A percentile compares a stretch with the other conserved stretches of the same genome.
Conservation (phyloP, 2,888 invertebrate genomes). For the Tryphoninae sp. region DNA sequence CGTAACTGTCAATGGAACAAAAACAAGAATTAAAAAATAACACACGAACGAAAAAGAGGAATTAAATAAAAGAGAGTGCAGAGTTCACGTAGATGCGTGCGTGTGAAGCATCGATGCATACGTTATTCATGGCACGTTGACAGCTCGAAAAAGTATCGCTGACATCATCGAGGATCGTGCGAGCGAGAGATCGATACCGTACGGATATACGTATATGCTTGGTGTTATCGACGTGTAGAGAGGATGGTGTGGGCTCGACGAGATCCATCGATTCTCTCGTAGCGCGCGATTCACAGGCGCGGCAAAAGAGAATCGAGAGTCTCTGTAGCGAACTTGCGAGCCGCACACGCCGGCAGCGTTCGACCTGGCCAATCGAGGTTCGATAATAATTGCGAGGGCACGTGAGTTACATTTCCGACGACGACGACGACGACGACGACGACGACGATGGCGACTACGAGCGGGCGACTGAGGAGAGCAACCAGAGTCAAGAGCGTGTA, state of each 20-base stretch:
- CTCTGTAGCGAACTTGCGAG: not conserved
- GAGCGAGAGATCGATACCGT: slow-evolving; percentile 33
- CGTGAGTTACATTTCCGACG: slow-evolving; percentile 61
- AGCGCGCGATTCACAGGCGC: slow-evolving; percentile 25
- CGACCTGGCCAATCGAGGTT: slow-evolving; percentile 49
- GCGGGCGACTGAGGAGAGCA: slow-evolving; percentile 13
- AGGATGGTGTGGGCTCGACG: slow-evolving; percentile 33
- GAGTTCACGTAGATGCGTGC: slow-evolving; percentile 5
- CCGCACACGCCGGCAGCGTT: slow-evolving; percentile 45
- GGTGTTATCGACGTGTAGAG: not conserved
- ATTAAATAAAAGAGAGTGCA: slow-evolving; percentile 11
- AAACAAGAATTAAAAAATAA: not conserved
- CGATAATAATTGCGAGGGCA: slow-evolving; percentile 61
- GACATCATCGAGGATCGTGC: slow-evolving; percentile 37
- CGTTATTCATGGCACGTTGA: slow-evolving; percentile 36
- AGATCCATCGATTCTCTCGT: slow-evolving; percentile 46
- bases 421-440: slow-evolving; percentile 15
- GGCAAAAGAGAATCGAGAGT: slow-evolving; percentile 30
- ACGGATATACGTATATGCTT: not conserved
- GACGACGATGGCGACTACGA: slow-evolving; percentile 12
- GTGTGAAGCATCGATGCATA: slow-evolving; percentile 12
- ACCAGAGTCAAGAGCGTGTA: slow-evolving; percentile 4
- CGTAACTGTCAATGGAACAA: slow-evolving; percentile 1
- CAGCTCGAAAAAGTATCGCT: slow-evolving; percentile 38
- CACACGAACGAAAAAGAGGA: not conserved